Evolutionary conservation across 2,113 vertebrate species (phyloP).

Genomic region (Mixornis gularis): DNA sequence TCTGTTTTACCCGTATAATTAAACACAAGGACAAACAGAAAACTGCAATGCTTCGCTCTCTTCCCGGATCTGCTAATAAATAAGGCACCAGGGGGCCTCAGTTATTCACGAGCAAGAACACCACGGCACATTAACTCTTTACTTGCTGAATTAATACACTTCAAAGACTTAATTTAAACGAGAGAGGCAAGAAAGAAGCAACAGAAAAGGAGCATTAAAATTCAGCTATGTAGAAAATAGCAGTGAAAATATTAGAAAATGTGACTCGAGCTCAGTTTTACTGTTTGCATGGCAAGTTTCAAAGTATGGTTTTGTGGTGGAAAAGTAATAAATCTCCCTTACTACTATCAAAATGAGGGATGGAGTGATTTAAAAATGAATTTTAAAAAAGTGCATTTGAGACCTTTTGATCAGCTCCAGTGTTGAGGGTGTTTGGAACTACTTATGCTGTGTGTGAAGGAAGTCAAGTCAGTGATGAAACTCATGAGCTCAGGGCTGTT

Average conservation of each 20-base stretch:
- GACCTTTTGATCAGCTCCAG: neutral
- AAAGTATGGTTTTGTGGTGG: neutral
- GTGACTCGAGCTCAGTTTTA: neutral
- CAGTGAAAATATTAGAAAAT: neutral
- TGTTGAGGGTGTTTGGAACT: neutral
- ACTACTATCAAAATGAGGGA: neutral
- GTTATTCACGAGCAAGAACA: neutral
- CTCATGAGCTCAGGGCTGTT: neutral
- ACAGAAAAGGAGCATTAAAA: neutral
- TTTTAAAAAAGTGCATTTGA: neutral
- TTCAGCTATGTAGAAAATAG: neutral
- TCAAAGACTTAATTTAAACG: neutral
- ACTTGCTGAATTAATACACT: neutral
- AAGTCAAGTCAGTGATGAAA: neutral
- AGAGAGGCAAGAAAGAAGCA: neutral
- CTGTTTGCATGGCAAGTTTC: neutral
- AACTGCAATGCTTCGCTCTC: neutral
- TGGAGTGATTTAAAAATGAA: neutral
- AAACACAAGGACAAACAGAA: neutral
- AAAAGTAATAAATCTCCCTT: neutral
- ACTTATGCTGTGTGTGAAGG: neutral
- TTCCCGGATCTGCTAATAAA: neutral
- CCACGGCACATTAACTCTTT: neutral
- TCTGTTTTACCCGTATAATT: neutral
- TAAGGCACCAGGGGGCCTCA: constrained; percentile 23